Base-by-base conservation (phyloP, 37 sponge, comb jelly and placozoan species). In the Agelas oroides region DNA sequence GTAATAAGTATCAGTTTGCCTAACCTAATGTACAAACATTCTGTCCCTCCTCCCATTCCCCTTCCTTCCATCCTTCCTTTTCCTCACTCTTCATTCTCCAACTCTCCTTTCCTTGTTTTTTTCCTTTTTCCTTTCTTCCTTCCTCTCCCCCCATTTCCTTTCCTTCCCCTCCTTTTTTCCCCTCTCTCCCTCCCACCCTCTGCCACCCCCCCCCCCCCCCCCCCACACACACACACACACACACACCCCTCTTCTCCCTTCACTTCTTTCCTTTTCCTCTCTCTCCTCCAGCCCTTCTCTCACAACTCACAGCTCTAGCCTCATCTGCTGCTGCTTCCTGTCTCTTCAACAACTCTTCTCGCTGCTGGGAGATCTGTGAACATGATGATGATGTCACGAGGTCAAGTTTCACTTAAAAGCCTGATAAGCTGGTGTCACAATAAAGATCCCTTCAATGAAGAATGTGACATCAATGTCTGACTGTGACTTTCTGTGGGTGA, bases 281-380 rank as follows among this genome's bases (percentile, higher is more conserved):
- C 37, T 17, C 59, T 35, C 17, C 25, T 56, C 23, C 34, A 46
- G 32, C 32, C 53, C 54, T 30, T 18, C 71, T 40, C 54, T 73
- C 21, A 35, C n/a, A 38, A 35, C 65, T 78, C 67, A 78, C 62
- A 52, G 13, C 27, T 27, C 27, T 15, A 5, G 60, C 72, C 21
- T 39, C 59, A 14, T 34, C 68, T 27, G 82, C 53, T 20, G 70
- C 59, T 71, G 70, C 69, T 82, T 82, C 82, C 52, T 82, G 82
- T 70, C 71, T 53, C 14, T 39, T 33, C 62, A 70, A 40, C 1
- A 82, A 23, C 59, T 82, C 72, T 30, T 70, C 38, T 33, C 73
- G 38, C 65, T 67, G 81, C 40, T 33, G 17, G 5, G 41, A 25
- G 24, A 80, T 65, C 81, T 80, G n/a, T n/a, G n/a, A n/a, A n/a